These are phyloP conservation scores for Actinernus sp. DNA, from an alignment of 92 coral and sea anemone species.

Conservation along the genomic window DNA sequence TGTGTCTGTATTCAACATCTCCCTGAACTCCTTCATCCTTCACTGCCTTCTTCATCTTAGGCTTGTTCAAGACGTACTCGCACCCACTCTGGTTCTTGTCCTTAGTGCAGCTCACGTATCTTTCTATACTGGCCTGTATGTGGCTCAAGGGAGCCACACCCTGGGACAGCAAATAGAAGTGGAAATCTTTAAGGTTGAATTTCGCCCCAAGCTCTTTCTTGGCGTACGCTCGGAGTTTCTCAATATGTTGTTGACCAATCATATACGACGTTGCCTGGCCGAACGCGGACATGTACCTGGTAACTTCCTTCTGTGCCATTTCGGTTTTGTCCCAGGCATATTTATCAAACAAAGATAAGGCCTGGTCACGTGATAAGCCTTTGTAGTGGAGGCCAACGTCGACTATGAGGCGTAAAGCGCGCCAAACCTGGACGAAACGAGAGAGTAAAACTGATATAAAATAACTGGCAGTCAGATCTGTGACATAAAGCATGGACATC, in stretches of 20 bases:
- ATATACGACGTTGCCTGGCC: conserved; percentile 96
- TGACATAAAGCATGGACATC: no score
- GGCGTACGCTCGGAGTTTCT: conserved; percentile 69
- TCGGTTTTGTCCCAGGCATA: conserved; percentile 83
- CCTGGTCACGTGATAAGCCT: conserved; percentile 69
- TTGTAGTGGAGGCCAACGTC: conserved; percentile 85
- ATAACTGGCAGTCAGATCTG: no score
- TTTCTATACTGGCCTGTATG: conserved; percentile 62
- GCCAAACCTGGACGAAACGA: conserved; percentile 66
- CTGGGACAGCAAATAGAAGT: conserved; percentile 85
- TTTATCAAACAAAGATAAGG: conserved; percentile 62
- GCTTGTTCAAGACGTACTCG: conserved; percentile 54
- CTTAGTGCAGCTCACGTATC: conserved; percentile 69
- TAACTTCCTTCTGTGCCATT: conserved; percentile 73
- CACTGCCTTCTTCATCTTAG: conserved; percentile 12
- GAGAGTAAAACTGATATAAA: neutral
- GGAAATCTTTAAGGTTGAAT: conserved; percentile 85
- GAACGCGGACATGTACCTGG: conserved; percentile 90
- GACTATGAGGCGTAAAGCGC: conserved; percentile 89
- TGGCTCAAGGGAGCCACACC: conserved; percentile 85
- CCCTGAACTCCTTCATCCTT: conserved; percentile 34
- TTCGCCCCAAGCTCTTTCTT: conserved; percentile 50
- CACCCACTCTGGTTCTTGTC: conserved; percentile 73
- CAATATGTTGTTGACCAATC: conserved; percentile 85
- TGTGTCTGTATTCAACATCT: conserved; percentile 2